Percentiles rank a stretch among this genome's conserved stretches.
These are phyloP conservation scores for Drosophila pandora DNA, from an alignment of 1,140 invertebrate genomes.

Conservation along the genomic window DNA sequence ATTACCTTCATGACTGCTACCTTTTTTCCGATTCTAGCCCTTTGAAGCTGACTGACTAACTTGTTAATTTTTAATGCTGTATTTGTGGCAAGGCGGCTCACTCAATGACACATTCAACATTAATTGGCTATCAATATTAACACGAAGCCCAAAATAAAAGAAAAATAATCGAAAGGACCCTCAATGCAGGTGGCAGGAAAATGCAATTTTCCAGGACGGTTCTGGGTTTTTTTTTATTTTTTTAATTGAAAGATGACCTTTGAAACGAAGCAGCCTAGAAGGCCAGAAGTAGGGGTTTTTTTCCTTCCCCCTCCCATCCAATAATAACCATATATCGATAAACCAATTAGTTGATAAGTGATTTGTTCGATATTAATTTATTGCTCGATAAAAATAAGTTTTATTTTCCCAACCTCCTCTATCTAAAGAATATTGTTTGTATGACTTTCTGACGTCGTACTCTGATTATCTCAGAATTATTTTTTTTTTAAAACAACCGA, in stretches of 20 bases:
- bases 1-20: neutral
- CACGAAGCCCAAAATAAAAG: constrained; percentile 16
- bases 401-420: neutral
- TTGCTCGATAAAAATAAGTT: neutral
- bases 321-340: neutral
- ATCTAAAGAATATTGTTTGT: neutral
- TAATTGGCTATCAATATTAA: constrained; percentile 51
- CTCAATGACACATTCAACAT: constrained; percentile 35
- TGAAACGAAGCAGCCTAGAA: neutral
- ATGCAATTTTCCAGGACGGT: neutral
- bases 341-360: neutral
- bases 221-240: no score
- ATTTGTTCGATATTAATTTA: neutral
- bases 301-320: neutral
- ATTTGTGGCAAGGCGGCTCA: constrained; percentile 5
- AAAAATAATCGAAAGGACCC: constrained; percentile 1
- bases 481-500: neutral
- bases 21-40: neutral
- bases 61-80: neutral
- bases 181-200: constrained; percentile 35
- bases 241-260: neutral
- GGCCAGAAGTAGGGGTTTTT: neutral
- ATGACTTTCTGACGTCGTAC: neutral
- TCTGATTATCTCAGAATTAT: neutral
- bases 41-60: neutral